Evolutionary conservation across 2,113 vertebrate genomes (phyloP).

Genomic region (Stictonetta naevosa): DNA sequence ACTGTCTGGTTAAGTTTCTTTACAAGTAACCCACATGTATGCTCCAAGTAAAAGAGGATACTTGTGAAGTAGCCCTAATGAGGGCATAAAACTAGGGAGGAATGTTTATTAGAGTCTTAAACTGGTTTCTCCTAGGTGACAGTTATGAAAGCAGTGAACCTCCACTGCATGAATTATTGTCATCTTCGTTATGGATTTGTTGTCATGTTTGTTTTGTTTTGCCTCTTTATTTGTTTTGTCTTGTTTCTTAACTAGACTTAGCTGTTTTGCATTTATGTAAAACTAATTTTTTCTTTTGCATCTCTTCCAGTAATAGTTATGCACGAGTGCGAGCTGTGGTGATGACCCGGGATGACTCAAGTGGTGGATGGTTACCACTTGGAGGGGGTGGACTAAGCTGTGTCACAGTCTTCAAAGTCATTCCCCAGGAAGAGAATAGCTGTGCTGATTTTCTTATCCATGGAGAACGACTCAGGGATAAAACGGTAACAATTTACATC

Average conservation of each 20-base stretch:
- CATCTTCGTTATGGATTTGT: background rate
- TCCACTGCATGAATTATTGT: background rate
- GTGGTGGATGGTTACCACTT: conserved; percentile 97
- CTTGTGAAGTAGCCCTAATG: background rate
- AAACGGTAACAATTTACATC: conserved; percentile 86
- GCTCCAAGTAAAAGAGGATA: background rate
- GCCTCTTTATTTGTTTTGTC: background rate
- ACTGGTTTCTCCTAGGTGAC: background rate
- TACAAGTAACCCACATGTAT: background rate
- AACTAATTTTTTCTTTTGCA: conserved; percentile 63
- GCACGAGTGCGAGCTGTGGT: conserved; percentile 99
- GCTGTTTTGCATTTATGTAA: conserved; percentile 64
- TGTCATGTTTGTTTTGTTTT: background rate
- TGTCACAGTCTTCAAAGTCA: conserved; percentile 95
- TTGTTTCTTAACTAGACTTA: background rate
- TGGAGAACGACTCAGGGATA: conserved; percentile 98
- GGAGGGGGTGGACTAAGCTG: conserved; percentile 96
- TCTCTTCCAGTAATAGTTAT: conserved; percentile 93
- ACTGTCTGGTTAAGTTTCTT: background rate
- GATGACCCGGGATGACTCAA: conserved; percentile 99
- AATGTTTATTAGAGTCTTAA: background rate
- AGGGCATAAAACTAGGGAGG: background rate
- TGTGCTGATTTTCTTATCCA: conserved; percentile 94
- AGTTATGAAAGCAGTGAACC: background rate
- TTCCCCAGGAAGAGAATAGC: conserved; percentile 89